phyloP scores from a whole-genome alignment of 2,797 vertebrate species.

The Rhabdomys pumilio region DNA sequence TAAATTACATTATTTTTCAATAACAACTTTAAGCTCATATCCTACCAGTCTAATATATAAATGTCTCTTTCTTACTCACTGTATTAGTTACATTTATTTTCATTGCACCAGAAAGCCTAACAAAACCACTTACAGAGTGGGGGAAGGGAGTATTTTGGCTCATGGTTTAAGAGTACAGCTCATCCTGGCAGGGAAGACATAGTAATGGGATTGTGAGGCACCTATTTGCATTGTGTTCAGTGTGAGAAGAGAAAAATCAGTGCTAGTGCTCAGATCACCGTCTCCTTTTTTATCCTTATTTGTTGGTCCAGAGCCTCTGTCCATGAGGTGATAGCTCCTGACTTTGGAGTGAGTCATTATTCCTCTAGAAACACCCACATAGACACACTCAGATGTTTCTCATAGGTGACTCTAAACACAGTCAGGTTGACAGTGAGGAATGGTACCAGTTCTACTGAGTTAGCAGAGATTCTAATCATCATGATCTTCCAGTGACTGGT shows the following conservation, averaged over 20 bases:
- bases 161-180: not conserved
- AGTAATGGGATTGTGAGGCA: too few species aligned
- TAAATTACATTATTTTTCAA: not conserved
- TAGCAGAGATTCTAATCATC: not conserved
- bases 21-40: slow-evolving; percentile 9
- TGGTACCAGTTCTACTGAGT: not conserved
- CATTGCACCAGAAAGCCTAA: not conserved
- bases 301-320: not conserved
- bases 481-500: slow-evolving; percentile 21
- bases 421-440: not conserved
- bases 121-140: not conserved
- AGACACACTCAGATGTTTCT: not conserved
- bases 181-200: not conserved
- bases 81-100: not conserved
- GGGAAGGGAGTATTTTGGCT: not conserved
- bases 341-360: not conserved
- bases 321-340: not conserved
- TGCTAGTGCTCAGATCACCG: not conserved
- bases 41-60: not conserved
- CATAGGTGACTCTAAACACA: not conserved
- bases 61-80: not conserved
- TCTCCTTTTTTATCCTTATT: not conserved
- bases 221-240: not conserved
- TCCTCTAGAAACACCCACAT: not conserved
- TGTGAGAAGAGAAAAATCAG: not conserved